Evolutionary conservation across 2,797 vertebrate species (phyloP).

Genomic region (Parambassis ranga): DNA sequence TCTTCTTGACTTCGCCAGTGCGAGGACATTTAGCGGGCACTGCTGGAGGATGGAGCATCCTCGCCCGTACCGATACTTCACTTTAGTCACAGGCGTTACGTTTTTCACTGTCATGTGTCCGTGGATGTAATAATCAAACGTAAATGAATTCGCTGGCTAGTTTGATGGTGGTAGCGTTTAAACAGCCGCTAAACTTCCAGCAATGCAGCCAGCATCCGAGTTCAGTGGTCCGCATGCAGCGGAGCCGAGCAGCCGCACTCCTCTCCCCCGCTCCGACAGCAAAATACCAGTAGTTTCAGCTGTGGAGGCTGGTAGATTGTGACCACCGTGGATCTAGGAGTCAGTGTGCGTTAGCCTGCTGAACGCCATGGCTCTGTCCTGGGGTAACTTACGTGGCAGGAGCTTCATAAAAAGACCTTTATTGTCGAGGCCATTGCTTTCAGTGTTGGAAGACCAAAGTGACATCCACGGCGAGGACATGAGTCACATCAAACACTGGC

Average conservation of each 20-base stretch:
- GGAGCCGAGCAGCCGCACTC: slow-evolving; percentile 13
- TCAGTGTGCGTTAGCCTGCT: slow-evolving; percentile 41
- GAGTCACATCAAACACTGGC: not conserved
- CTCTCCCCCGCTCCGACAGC: not conserved
- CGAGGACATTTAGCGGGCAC: slow-evolving; percentile 80
- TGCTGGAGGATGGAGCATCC: slow-evolving; percentile 52
- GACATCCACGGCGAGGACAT: slow-evolving; percentile 7
- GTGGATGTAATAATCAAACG: rapidly evolving
- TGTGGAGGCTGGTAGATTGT: not conserved
- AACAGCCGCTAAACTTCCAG: slow-evolving; percentile 41
- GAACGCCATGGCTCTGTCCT: slow-evolving; percentile 30
- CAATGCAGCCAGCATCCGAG: not conserved
- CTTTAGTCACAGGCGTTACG: not conserved
- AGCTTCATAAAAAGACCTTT: slow-evolving; percentile 43
- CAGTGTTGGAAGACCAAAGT: slow-evolving; percentile 4
- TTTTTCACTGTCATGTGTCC: not conserved
- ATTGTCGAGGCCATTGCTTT: slow-evolving; percentile 23
- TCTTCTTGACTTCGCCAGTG: slow-evolving; percentile 42
- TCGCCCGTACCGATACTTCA: not conserved
- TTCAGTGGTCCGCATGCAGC: slow-evolving; percentile 15
- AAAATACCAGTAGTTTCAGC: not conserved
- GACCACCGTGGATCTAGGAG: slow-evolving; percentile 9
- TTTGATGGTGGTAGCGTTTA: not conserved
- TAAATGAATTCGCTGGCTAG: not conserved
- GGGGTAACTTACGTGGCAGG: slow-evolving; percentile 59